phyloP scores from a whole-genome alignment of 2,888 invertebrate species.

The Hydrotaea cyrtoneurina region DNA sequence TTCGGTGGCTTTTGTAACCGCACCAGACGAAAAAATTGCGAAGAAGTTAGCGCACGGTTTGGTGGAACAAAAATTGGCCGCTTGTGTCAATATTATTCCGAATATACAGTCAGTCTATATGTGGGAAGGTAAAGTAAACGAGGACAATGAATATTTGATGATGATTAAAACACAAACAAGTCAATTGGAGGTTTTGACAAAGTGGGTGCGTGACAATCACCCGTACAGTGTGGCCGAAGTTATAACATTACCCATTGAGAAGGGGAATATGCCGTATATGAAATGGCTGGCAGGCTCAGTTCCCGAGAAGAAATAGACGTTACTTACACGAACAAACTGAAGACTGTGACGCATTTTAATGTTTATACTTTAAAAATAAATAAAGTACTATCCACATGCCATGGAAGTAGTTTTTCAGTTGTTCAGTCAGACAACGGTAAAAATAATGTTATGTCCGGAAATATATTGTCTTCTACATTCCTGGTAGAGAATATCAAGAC shows the following conservation, averaged over 20 bases:
- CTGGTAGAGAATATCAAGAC: too few relatives aligned
- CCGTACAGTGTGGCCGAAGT: conserved; percentile 97
- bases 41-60: conserved; percentile 90
- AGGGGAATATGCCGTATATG: conserved; percentile 89
- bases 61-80: conserved; percentile 91
- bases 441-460: too few relatives aligned
- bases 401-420: too few relatives aligned
- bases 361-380: too few relatives aligned
- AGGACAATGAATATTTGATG: conserved; percentile 86
- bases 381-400: too few relatives aligned
- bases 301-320: conserved; percentile 81
- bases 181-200: conserved; percentile 87
- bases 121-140: conserved; percentile 94
- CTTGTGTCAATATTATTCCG: conserved; percentile 97
- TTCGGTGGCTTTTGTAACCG: conserved; percentile 94
- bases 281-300: conserved; percentile 89
- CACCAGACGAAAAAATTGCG: conserved; percentile 89
- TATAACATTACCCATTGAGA: conserved; percentile 91
- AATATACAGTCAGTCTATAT: conserved; percentile 94
- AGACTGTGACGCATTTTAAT: too few relatives aligned
- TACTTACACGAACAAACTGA: too few relatives aligned
- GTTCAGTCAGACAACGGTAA: too few relatives aligned
- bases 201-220: conserved; percentile 91
- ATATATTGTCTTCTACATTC: too few relatives aligned
- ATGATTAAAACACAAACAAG: conserved; percentile 95